A percentile compares a stretch with the other conserved stretches of the same genome.
Conservation (phyloP, 2,113 vertebrate species). For the Sinocyclocheilus anshuiensis region DNA sequence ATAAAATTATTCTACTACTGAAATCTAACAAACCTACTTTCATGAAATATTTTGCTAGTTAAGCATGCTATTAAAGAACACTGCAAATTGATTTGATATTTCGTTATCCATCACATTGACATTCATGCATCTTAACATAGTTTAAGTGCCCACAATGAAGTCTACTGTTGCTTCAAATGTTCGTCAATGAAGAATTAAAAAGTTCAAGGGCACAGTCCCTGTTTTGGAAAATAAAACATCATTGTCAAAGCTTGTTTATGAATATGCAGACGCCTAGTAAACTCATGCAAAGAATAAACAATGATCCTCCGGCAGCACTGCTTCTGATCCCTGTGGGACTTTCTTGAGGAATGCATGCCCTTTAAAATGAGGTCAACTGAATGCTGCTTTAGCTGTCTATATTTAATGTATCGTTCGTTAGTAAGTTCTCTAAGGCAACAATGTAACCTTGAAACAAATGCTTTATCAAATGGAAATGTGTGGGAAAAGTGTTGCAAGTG, state of each 20-base stretch:
- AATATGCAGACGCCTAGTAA: not conserved
- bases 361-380: conserved; percentile 40
- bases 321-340: conserved; percentile 9
- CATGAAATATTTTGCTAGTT: not conserved
- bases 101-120: not conserved
- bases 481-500: not conserved
- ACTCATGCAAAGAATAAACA: conserved; percentile 16
- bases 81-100: not conserved
- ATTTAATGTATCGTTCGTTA: not conserved
- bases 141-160: not conserved
- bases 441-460: conserved; percentile 28
- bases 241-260: conserved; percentile 16
- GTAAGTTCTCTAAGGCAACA: conserved; percentile 6
- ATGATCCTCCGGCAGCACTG: not conserved
- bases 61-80: not conserved
- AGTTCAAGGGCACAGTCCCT: not conserved
- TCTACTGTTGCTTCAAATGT: not conserved
- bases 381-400: conserved; percentile 10
- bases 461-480: not conserved
- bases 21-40: not conserved
- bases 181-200: not conserved
- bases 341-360: conserved; percentile 9
- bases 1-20: not conserved
- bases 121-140: not conserved
- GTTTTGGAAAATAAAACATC: not conserved